Conservation (phyloP, 92 coral and sea anemone species). For the Scolanthus callimorphus region DNA sequence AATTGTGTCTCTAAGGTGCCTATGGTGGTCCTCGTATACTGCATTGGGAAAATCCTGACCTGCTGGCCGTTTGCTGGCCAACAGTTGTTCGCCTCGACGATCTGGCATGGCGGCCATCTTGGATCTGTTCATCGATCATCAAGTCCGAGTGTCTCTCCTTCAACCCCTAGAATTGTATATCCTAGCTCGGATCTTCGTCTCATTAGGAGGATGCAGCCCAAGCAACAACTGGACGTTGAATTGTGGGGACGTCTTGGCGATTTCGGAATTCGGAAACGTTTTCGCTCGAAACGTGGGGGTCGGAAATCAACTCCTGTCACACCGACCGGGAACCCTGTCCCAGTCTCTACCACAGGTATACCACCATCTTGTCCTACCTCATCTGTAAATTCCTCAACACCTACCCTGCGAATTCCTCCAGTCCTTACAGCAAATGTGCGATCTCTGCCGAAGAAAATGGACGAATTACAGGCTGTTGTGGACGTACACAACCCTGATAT, state of each 20-base stretch:
- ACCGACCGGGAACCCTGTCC: too few species aligned
- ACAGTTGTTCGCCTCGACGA: too few species aligned
- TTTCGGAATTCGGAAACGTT: slow-evolving; percentile 3
- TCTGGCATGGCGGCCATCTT: too few species aligned
- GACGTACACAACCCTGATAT: too few species aligned
- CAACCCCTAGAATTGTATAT: too few species aligned
- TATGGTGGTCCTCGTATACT: slow-evolving; percentile 6
- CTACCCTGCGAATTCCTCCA: too few species aligned
- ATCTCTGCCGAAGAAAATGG: slow-evolving; percentile 8
- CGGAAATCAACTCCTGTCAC: too few species aligned
- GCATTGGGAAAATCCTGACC: slow-evolving; percentile 13
- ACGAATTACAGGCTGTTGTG: slow-evolving; percentile 15
- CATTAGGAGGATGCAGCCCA: not conserved
- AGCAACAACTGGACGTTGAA: not conserved
- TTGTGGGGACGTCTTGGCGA: not conserved
- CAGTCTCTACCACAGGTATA: too few species aligned
- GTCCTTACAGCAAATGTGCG: slow-evolving; percentile 18
- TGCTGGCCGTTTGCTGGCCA: slow-evolving; percentile 16
- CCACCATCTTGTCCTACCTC: too few species aligned
- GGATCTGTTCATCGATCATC: too few species aligned
- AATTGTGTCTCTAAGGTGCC: slow-evolving; percentile 8
- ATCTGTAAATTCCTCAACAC: too few species aligned
- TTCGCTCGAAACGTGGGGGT: slow-evolving; percentile 8
- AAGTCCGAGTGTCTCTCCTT: too few species aligned
- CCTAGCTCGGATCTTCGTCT: not conserved